A percentile compares a stretch with the other conserved stretches of the same genome.
These are phyloP conservation scores for Chelon labrosus DNA, from an alignment of 2,797 vertebrate genomes.

Conservation along the genomic window DNA sequence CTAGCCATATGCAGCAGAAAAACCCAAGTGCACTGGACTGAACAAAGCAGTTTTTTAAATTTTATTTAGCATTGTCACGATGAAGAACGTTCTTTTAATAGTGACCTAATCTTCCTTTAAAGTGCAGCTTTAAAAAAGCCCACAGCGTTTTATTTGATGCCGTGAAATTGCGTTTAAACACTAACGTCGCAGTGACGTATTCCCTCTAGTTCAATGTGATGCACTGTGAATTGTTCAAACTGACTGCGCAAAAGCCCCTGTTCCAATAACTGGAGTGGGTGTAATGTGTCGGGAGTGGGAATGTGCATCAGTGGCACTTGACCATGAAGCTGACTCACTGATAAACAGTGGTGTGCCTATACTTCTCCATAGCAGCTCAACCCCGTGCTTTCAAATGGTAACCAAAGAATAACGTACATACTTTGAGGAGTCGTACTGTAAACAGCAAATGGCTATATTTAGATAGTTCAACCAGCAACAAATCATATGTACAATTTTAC, in stretches of 20 bases:
- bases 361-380: slow-evolving; percentile 29
- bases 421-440: slow-evolving; percentile 22
- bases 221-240: slow-evolving; percentile 45
- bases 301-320: slow-evolving; percentile 53
- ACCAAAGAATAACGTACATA: slow-evolving; percentile 21
- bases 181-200: background rate
- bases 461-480: slow-evolving; percentile 61
- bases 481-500: slow-evolving; percentile 84
- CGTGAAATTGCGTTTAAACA: background rate
- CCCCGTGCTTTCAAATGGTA: slow-evolving; percentile 28
- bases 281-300: slow-evolving; percentile 52
- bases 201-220: slow-evolving; percentile 16
- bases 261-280: slow-evolving; percentile 52
- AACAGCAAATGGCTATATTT: slow-evolving; percentile 69
- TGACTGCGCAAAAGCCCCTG: slow-evolving; percentile 37
- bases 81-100: too few species aligned
- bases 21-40: background rate
- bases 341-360: slow-evolving; percentile 11
- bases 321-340: slow-evolving; percentile 57
- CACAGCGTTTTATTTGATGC: background rate
- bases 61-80: too few species aligned
- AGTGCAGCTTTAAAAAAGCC: background rate
- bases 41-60: background rate
- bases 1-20: too few species aligned
- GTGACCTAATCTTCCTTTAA: background rate